phyloP scores from a whole-genome alignment of 2,888 invertebrate genomes.

The Loripinus fragilis region DNA sequence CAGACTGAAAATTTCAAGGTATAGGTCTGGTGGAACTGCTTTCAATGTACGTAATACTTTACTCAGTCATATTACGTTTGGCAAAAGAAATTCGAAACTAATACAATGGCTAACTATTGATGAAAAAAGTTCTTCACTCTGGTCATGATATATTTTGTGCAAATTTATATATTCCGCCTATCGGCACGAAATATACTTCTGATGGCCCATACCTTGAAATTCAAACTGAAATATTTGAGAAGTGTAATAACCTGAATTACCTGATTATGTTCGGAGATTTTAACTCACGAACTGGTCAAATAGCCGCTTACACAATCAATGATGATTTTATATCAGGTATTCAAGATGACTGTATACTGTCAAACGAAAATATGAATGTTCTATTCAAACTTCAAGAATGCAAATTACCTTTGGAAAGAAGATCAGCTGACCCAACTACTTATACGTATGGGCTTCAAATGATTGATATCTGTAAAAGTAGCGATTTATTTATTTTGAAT shows the following conservation, averaged over 20 bases:
- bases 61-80: too few species aligned
- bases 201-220: neutral
- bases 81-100: neutral
- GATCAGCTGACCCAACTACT: neutral
- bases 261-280: slow-evolving; percentile 17
- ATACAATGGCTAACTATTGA: neutral
- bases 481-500: neutral
- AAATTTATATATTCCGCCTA: neutral
- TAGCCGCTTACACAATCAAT: neutral
- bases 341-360: neutral
- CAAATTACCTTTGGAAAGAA: neutral
- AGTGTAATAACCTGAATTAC: neutral
- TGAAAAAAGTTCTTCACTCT: neutral
- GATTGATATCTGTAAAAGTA: neutral
- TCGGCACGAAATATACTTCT: neutral
- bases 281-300: slow-evolving; percentile 3
- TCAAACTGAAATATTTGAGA: neutral
- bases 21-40: too few species aligned
- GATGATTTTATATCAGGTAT: slow-evolving; percentile 6
- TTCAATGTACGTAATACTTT: too few species aligned
- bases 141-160: neutral
- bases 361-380: neutral
- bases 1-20: too few species aligned
- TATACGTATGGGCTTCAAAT: neutral
- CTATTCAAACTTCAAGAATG: neutral